Evolutionary conservation across 2,113 vertebrate genomes (phyloP).

Genomic region (Pelodiscus sinensis): DNA sequence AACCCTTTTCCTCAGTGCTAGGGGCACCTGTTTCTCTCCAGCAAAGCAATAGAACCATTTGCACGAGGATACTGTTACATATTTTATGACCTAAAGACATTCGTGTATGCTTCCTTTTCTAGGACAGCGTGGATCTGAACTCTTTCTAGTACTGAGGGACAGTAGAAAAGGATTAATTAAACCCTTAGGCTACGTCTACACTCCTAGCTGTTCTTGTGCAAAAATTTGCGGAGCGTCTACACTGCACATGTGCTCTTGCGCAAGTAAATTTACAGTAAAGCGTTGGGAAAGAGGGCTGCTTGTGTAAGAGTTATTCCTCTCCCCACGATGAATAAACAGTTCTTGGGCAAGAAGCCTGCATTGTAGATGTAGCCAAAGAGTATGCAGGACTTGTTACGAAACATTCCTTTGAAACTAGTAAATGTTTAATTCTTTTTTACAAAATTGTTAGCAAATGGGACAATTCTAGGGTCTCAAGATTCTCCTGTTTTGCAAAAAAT

Average conservation of each 20-base stretch:
- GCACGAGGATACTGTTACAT: not conserved
- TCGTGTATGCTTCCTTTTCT: not conserved
- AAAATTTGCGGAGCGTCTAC: no score
- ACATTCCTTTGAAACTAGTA: not conserved
- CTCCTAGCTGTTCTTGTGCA: no score
- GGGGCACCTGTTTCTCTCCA: rapidly evolving
- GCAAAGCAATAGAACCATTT: not conserved
- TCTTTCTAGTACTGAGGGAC: not conserved
- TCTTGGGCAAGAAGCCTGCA: no score
- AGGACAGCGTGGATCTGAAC: not conserved
- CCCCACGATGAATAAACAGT: no score
- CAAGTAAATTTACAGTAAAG: no score
- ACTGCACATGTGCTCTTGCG: no score
- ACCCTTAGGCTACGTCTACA: not conserved
- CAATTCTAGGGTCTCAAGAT: not conserved
- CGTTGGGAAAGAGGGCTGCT: no score
- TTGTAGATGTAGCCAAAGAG: not conserved
- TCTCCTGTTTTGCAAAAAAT: not conserved
- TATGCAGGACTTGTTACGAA: rapidly evolving
- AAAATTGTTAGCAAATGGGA: not conserved
- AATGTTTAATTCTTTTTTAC: not conserved
- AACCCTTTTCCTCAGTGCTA: rapidly evolving
- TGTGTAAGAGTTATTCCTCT: no score
- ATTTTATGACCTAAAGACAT: not conserved
- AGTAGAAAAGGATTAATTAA: not conserved